A percentile compares a stretch with the other conserved stretches of the same genome.
These are phyloP conservation scores for Penaeus indicus DNA, from an alignment of 1,140 invertebrate genomes.

Conservation along the genomic window DNA sequence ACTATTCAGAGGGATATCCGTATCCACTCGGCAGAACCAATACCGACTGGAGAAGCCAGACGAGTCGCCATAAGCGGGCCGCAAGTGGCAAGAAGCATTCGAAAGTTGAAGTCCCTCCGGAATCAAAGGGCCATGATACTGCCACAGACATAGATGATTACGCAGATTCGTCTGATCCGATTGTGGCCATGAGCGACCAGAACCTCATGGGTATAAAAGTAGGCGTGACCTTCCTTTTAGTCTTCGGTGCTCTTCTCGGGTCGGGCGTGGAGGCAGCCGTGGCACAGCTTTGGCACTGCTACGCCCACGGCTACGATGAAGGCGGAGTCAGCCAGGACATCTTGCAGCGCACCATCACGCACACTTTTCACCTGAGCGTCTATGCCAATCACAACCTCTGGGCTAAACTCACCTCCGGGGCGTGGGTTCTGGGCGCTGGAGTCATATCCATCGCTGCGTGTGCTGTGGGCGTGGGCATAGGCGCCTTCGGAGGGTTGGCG, in stretches of 20 bases:
- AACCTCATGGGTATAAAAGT: background rate
- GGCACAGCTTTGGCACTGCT: constrained; percentile 56
- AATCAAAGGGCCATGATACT: no score
- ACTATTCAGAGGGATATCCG: no score
- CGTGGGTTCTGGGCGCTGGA: constrained; percentile 31
- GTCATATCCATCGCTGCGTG: constrained; percentile 36
- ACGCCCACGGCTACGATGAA: constrained; percentile 51
- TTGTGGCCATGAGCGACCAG: background rate
- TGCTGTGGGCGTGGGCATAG: constrained; percentile 21
- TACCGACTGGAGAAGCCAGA: no score
- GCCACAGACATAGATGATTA: background rate
- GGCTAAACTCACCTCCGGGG: constrained; percentile 44
- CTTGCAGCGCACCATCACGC: constrained; percentile 52
- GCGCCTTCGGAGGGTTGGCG: constrained; percentile 34
- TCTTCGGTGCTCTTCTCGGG: constrained; percentile 36
- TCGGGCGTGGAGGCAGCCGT: constrained; percentile 43
- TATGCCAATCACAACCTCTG: constrained; percentile 45
- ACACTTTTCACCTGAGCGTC: constrained; percentile 50
- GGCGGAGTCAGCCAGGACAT: constrained; percentile 49
- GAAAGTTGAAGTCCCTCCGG: no score
- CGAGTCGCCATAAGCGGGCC: no score
- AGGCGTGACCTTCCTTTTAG: constrained; percentile 28
- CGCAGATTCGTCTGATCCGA: background rate
- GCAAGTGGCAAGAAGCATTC: no score
- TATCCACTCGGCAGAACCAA: no score